Percentiles rank a stretch among this genome's conserved stretches.
Conservation (phyloP, 2,888 invertebrate genomes). For the Zhuqinia jingwanae region DNA sequence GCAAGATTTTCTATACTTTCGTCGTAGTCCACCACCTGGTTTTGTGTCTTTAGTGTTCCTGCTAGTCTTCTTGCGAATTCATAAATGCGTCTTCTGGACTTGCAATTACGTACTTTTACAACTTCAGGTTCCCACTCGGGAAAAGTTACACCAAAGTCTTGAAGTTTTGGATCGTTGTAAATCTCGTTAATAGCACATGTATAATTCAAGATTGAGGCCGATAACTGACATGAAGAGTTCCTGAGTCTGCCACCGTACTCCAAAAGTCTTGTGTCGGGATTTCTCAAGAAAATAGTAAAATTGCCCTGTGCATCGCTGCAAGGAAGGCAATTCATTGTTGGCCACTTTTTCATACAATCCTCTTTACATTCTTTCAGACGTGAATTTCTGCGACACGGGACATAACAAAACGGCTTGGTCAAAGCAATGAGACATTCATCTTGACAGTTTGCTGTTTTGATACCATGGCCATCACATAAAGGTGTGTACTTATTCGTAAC, state of each 20-base stretch:
- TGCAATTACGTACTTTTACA: not conserved
- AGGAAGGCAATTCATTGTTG: not conserved
- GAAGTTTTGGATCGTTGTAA: not conserved
- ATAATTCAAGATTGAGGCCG: not conserved
- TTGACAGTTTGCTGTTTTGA: not conserved
- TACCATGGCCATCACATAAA: not conserved
- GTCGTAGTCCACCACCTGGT: not conserved
- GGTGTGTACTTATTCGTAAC: not conserved
- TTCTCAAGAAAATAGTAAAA: not conserved
- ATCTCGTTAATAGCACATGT: not conserved
- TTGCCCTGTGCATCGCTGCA: not conserved
- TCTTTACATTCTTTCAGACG: not conserved
- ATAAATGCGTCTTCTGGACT: not conserved
- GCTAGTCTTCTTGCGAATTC: not conserved
- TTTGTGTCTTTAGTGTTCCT: not conserved
- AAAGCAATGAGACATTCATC: not conserved
- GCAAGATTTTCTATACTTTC: not conserved
- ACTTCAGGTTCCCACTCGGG: not conserved
- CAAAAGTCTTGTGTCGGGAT: not conserved
- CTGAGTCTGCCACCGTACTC: too few species aligned
- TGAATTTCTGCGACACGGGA: conserved; percentile 12
- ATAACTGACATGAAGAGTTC: not conserved
- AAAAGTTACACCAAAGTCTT: too few species aligned
- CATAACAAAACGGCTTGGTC: conserved; percentile 30
- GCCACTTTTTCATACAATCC: not conserved